phyloP scores from a whole-genome alignment of 2,113 vertebrate genomes.

The Delphinapterus leucas region DNA sequence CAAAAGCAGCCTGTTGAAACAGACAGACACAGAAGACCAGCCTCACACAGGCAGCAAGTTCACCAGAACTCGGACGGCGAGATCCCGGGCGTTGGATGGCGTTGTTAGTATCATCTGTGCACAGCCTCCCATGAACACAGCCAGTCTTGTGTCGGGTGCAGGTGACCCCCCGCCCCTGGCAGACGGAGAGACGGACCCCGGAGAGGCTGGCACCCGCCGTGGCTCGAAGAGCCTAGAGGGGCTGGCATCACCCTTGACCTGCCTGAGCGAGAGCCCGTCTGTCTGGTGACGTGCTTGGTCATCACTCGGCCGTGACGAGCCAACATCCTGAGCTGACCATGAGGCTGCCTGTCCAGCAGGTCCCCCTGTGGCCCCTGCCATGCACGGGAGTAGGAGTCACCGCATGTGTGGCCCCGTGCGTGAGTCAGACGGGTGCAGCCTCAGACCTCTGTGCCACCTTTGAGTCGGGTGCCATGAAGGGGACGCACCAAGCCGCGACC shows the following conservation, averaged over 20 bases:
- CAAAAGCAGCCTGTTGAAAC: not conserved
- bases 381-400: rapidly evolving
- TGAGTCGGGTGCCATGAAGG: not conserved
- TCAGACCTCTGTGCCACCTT: not conserved
- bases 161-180: rapidly evolving
- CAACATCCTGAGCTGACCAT: not conserved
- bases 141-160: rapidly evolving
- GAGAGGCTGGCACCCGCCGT: not conserved
- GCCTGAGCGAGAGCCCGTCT: rapidly evolving
- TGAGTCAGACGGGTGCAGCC: not conserved
- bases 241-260: not conserved
- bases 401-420: rapidly evolving
- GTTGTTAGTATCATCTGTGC: rapidly evolving
- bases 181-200: rapidly evolving
- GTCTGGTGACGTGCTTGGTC: rapidly evolving
- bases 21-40: not conserved
- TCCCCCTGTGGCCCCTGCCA: not conserved
- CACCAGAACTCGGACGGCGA: rapidly evolving
- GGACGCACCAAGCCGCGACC: rapidly evolving
- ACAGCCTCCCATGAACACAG: rapidly evolving
- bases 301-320: rapidly evolving
- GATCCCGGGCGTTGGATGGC: rapidly evolving
- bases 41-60: not conserved
- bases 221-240: not conserved
- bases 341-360: rapidly evolving